Evolutionary conservation across 2,797 vertebrate species (phyloP).

Genomic region (Falco columbarius): DNA sequence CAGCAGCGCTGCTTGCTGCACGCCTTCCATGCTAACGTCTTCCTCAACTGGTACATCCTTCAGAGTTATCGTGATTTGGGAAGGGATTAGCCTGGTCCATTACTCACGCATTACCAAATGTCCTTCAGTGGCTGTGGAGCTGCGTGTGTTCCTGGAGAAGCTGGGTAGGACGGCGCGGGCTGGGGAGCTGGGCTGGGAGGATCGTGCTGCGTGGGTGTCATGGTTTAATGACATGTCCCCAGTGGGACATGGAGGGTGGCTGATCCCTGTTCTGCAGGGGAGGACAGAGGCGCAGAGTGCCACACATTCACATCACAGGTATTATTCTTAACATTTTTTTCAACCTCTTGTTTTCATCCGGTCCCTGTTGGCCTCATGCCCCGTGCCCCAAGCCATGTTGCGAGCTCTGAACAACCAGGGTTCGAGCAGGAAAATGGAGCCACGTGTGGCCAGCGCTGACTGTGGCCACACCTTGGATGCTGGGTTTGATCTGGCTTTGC

Average conservation of each 20-base stretch:
- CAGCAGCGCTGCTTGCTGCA: not conserved
- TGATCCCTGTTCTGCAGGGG: too few species aligned
- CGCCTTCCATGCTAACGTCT: not conserved
- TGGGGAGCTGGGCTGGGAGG: not conserved
- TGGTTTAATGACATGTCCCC: too few species aligned
- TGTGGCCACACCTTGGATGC: not conserved
- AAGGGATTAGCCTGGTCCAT: not conserved
- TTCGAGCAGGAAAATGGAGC: rapidly evolving
- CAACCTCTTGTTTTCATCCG: rapidly evolving
- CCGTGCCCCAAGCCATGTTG: rapidly evolving
- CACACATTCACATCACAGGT: rapidly evolving
- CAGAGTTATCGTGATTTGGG: not conserved
- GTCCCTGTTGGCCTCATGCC: not conserved
- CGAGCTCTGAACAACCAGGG: not conserved
- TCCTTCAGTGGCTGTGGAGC: not conserved
- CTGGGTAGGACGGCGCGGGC: rapidly evolving
- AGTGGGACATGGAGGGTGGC: rapidly evolving
- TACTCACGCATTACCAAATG: not conserved
- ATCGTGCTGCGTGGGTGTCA: rapidly evolving
- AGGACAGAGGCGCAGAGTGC: not conserved
- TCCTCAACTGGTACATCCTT: not conserved
- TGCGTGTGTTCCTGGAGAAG: not conserved
- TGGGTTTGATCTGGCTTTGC: not conserved
- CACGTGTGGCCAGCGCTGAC: rapidly evolving
- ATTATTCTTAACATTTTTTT: rapidly evolving